Base-by-base conservation (phyloP, 2,888 invertebrate genomes). In the Antheraea assamensis region DNA sequence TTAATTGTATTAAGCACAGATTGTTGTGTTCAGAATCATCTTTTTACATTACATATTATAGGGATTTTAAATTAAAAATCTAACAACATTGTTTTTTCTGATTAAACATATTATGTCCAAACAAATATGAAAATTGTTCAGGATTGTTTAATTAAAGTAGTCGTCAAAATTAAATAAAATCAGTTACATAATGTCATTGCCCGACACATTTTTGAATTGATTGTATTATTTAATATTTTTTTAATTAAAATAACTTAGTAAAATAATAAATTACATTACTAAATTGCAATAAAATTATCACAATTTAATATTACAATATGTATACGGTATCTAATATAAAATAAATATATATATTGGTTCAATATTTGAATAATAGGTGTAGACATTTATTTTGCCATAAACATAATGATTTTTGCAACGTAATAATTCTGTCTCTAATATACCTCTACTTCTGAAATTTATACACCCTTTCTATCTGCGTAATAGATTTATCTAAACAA, bases 401-500 rank as follows among this genome's bases (percentile, higher is more conserved):
- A 30, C 8, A 31, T 31, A 66, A 17, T 31, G 30, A 27, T 27
- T 61, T 66, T 66, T 31, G 31, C 31, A 66, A 30, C 66, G 17
- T 30, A 66, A 31, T 17, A 66, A 66, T 19, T 17, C 3, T 15
- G 31, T 31, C 31, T 52, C 35, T 31, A 66, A 52, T 72, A 21
- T 72, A 68, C 27, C 17, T 35, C 31, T 21, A 0, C 31, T 52
- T 42, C 35, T 17, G 35, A 55, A 27, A 73, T 66, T 66, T 35
- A 70, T 55, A 42, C 68, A 31, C 70, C 70, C 73, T 73, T 74
- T 66, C 30, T 52, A 71, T 52, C 74, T 66, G 71, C 66, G 71
- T 71, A 72, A 74, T 71, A 74, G 49, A 64, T 78, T 81, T 74
- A 78, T 78, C 78, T 78, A 76, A 81, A 80, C 75, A 75, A 74